Evolutionary conservation across 2,797 vertebrate species (phyloP).

Genomic region (Cryptoprocta ferox): DNA sequence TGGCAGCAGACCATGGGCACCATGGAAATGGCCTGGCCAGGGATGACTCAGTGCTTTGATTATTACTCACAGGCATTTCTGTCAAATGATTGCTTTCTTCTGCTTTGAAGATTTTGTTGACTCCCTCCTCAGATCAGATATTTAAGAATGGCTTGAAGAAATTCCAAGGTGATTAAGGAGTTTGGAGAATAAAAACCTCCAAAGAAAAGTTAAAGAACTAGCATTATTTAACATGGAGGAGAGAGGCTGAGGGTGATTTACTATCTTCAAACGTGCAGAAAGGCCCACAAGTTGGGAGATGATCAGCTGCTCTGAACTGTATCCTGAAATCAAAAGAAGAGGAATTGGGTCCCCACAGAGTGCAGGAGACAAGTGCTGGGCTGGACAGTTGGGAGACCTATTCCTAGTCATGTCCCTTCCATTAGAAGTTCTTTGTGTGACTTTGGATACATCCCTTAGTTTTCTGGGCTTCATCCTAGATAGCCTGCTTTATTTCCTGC

Average conservation of each 20-base stretch:
- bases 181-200: slow-evolving; percentile 21
- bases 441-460: background rate
- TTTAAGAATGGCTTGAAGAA: background rate
- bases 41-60: background rate
- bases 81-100: background rate
- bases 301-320: no score
- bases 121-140: background rate
- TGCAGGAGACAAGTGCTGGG: accelerated
- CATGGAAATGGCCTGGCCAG: background rate
- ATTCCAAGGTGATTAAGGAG: background rate
- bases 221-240: background rate
- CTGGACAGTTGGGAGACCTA: accelerated
- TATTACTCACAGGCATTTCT: background rate
- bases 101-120: background rate
- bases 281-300: background rate
- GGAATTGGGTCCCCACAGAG: no score
- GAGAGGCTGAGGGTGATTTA: background rate
- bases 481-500: background rate
- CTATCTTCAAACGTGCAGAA: background rate
- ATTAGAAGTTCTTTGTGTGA: background rate
- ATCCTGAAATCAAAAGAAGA: no score
- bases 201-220: background rate
- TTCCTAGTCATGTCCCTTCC: background rate
- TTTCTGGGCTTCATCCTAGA: background rate
- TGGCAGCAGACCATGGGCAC: background rate